phyloP scores from a whole-genome alignment of 2,888 invertebrate species.

The Hemistola chrysoprasaria region DNA sequence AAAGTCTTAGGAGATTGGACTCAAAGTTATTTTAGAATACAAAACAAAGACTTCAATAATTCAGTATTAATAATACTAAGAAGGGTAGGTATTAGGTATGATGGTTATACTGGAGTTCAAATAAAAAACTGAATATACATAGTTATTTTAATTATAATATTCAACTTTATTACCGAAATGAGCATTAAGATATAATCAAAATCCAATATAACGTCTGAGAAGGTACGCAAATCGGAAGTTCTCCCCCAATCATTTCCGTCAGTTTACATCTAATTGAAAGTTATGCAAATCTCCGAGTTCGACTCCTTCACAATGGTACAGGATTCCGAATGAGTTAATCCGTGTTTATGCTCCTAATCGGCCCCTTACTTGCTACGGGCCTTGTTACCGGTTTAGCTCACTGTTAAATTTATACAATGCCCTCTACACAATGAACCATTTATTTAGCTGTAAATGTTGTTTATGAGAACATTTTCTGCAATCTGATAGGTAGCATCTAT shows the following conservation, averaged over 20 bases:
- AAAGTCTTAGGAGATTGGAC: conserved; percentile 11
- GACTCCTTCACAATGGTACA: conserved; percentile 76
- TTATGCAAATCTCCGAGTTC: conserved; percentile 81
- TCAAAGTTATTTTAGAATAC: too few species aligned
- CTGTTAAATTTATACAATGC: conserved; percentile 77
- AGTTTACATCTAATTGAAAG: conserved; percentile 80
- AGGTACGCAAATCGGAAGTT: conserved; percentile 57
- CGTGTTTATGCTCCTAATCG: conserved; percentile 80
- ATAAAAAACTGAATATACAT: too few species aligned
- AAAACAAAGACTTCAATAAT: too few species aligned
- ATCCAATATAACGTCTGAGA: conserved; percentile 32
- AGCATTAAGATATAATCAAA: conserved; percentile 13
- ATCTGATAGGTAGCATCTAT: conserved; percentile 40
- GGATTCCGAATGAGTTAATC: conserved; percentile 82
- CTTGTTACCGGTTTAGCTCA: conserved; percentile 74
- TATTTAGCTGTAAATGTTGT: conserved; percentile 60
- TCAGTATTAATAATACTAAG: too few species aligned
- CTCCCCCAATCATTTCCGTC: conserved; percentile 73
- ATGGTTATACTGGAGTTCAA: too few species aligned
- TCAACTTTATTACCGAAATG: background rate
- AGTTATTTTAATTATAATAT: too few species aligned
- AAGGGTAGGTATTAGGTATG: too few species aligned
- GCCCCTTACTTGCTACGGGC: conserved; percentile 73
- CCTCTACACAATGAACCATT: conserved; percentile 67
- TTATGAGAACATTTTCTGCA: conserved; percentile 51